Conservation (phyloP, 2,113 vertebrate species). For the Himantopus leucocephalus region DNA sequence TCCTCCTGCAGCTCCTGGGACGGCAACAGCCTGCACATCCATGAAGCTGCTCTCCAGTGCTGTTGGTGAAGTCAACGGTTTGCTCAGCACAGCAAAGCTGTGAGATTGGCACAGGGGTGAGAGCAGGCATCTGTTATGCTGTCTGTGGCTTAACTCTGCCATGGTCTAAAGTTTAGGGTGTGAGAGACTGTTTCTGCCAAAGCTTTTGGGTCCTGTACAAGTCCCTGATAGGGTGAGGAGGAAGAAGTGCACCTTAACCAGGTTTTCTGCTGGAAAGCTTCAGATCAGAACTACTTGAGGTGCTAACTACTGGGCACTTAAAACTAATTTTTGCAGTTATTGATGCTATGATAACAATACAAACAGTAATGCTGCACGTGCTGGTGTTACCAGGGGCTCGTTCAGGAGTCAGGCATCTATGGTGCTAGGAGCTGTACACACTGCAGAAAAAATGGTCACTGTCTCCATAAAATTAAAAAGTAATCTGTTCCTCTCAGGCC, state of each 20-base stretch:
- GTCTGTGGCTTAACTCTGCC: not conserved
- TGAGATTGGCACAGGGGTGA: too few relatives aligned
- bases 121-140: fast-evolving
- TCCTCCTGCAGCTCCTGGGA: not conserved
- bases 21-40: not conserved
- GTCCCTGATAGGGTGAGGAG: not conserved
- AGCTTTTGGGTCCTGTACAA: not conserved
- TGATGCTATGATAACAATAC: not conserved
- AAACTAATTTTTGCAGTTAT: not conserved
- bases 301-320: not conserved
- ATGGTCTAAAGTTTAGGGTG: not conserved
- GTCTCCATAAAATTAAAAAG: not conserved
- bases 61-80: not conserved
- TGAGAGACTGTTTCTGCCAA: not conserved
- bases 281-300: not conserved
- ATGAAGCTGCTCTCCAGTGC: not conserved
- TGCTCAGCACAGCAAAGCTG: not conserved
- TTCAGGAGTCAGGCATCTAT: not conserved
- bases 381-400: not conserved
- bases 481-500: not conserved
- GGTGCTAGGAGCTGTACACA: not conserved
- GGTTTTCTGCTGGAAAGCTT: not conserved
- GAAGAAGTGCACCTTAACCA: not conserved
- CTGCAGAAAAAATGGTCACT: not conserved
- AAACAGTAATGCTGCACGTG: not conserved